Conservation (phyloP, 2,888 invertebrate genomes). For the Hydrotaea diabolus region DNA sequence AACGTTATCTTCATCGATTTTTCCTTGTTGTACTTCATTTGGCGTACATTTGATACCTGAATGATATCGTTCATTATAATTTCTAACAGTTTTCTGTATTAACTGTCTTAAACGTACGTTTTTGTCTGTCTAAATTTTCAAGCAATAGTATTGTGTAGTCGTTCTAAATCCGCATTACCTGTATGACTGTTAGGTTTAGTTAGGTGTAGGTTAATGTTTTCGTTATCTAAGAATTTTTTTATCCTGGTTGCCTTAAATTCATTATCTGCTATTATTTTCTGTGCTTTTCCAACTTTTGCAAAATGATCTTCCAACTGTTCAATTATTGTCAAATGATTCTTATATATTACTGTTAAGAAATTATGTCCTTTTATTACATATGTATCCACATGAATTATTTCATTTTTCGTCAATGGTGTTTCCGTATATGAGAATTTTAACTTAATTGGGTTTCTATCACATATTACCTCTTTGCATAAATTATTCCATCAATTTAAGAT, state of each 20-base stretch:
- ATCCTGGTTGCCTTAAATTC: too few species aligned
- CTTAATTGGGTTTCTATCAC: slow-evolving; percentile 58
- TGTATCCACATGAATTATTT: slow-evolving; percentile 63
- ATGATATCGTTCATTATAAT: slow-evolving; percentile 41
- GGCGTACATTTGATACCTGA: slow-evolving; percentile 41
- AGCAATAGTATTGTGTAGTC: slow-evolving; percentile 56
- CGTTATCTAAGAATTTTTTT: slow-evolving; percentile 58
- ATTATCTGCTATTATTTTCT: slow-evolving; percentile 60
- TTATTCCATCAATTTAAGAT: slow-evolving; percentile 64
- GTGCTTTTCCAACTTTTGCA: slow-evolving; percentile 58
- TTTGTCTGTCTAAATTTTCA: slow-evolving; percentile 60
- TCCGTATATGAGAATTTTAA: slow-evolving; percentile 61
- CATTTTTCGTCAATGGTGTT: slow-evolving; percentile 56
- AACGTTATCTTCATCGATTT: slow-evolving; percentile 8
- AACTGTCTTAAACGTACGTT: slow-evolving; percentile 53
- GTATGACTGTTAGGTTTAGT: too few species aligned
- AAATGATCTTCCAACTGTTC: too few species aligned
- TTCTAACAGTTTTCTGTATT: slow-evolving; percentile 47
- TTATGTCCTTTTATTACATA: slow-evolving; percentile 45
- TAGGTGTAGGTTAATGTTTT: slow-evolving; percentile 62
- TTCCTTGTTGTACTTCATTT: slow-evolving; percentile 7
- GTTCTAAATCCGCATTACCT: slow-evolving; percentile 67
- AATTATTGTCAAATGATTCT: too few species aligned
- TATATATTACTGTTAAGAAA: slow-evolving; percentile 61
- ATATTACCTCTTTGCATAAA: slow-evolving; percentile 65